Evolutionary conservation across 1,140 invertebrate species (phyloP).

Genomic region (Drosophila seguyi): DNA sequence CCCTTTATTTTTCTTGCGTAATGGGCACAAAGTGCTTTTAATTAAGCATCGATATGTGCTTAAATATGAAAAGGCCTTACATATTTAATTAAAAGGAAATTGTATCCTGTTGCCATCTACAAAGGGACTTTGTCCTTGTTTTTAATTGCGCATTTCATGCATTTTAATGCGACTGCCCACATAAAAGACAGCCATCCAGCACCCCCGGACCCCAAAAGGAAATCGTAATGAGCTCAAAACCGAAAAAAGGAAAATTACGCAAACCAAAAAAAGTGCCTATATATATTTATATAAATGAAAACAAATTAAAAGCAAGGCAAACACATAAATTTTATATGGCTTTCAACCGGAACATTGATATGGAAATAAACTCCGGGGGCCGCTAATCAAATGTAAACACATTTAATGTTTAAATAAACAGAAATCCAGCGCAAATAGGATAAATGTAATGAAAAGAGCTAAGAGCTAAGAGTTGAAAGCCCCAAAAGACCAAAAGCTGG

Average conservation of each 20-base stretch:
- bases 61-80: slow-evolving; percentile 46
- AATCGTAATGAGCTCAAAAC: slow-evolving; percentile 43
- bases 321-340: slow-evolving; percentile 56
- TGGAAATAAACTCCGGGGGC: slow-evolving; percentile 60
- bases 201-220: slow-evolving; percentile 13
- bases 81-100: slow-evolving; percentile 75
- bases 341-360: slow-evolving; percentile 55
- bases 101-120: slow-evolving; percentile 33
- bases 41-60: slow-evolving; percentile 71
- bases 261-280: slow-evolving; percentile 14
- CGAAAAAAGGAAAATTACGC: slow-evolving; percentile 27
- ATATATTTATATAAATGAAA: slow-evolving; percentile 17
- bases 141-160: slow-evolving; percentile 49
- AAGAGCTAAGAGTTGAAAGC: not conserved
- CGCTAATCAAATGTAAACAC: slow-evolving; percentile 78
- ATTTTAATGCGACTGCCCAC: slow-evolving; percentile 67
- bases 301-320: slow-evolving; percentile 57
- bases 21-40: slow-evolving; percentile 48
- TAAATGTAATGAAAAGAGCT: slow-evolving; percentile 35
- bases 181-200: slow-evolving; percentile 47
- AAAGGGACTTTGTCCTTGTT: slow-evolving; percentile 38
- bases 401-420: slow-evolving; percentile 80
- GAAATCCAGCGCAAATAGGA: slow-evolving; percentile 51
- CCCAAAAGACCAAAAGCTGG: slow-evolving; percentile 16
- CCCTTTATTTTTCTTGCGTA: slow-evolving; percentile 14